Base-by-base conservation (phyloP, 2,888 invertebrate species). In the Pyrrhosoma nymphula region DNA sequence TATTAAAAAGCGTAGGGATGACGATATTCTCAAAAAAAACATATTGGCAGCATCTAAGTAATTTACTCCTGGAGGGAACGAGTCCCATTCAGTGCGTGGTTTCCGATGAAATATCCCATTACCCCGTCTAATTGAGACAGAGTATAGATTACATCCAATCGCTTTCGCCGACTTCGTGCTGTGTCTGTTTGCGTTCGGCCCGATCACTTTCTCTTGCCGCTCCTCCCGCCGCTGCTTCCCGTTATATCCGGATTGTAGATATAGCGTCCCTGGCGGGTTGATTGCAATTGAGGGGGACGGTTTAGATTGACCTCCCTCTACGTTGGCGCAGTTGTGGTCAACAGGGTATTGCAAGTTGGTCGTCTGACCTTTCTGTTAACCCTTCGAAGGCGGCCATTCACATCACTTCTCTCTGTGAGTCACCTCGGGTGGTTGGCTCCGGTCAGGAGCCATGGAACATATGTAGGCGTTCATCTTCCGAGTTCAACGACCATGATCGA, bases 331-430 rank as follows among this genome's bases (percentile, higher is more conserved):
- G 35, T 16, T 82, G 30, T 35, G 82, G 82, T 82, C 82, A 82
- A 35, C 82, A 35, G 82, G 82, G 82, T 82, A 8, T 82, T 35
- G 82, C 35, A 10, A 35, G 69, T 69, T 3, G 69, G 6, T 35
- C 26, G 82, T 82, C 82, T 82, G 82, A 82, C 82, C 82, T 14
- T 82, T n/a, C 82, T 35, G 82, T 82, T 82, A 82, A 82, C 82
- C 82, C 82, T 23, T 69, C 47, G n/a, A 69, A 82, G 82, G 35
- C 35, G 82, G 82, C 35, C 82, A 35, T 82, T 82, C 82, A 35
- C 82, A 35, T 16, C 69, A 23, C 26, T 8, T 20, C 69, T n/a
- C n/a, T 35, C 0, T 16, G 82, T 82, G 82, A 82, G 82, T 82
- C 82, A 35, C 8, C 30, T 82, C 30, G 8, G 82, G 30, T 82